These are phyloP conservation scores for Urechis unicinctus DNA, from an alignment of 2,888 invertebrate genomes.

Conservation along the genomic window DNA sequence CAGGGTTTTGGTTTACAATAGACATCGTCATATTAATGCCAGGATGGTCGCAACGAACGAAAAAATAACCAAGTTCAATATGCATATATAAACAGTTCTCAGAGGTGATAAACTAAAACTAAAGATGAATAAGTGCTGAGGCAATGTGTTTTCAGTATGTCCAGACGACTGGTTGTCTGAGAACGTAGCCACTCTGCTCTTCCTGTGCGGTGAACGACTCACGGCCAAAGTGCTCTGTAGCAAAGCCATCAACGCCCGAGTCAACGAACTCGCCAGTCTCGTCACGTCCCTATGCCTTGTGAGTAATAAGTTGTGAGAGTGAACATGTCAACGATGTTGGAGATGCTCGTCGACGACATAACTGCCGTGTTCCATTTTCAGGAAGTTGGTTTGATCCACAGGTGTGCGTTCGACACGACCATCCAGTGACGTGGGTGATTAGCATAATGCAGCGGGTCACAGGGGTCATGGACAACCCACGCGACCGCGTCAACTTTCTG, in stretches of 20 bases:
- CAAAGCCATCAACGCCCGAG: slow-evolving; percentile 47
- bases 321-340: neutral
- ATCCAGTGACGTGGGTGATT: slow-evolving; percentile 35
- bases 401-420: slow-evolving; percentile 45
- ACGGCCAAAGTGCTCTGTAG: slow-evolving; percentile 42
- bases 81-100: no score
- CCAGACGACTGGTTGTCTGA: slow-evolving; percentile 49
- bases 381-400: slow-evolving; percentile 15
- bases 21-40: no score
- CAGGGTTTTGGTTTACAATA: no score
- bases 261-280: slow-evolving; percentile 39
- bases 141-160: slow-evolving; percentile 24
- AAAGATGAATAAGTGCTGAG: no score
- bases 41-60: no score
- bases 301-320: slow-evolving; percentile 12
- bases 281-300: slow-evolving; percentile 46
- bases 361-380: neutral
- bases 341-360: no score
- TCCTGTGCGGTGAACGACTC: slow-evolving; percentile 42
- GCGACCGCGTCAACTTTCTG: slow-evolving; percentile 35
- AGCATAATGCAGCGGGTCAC: slow-evolving; percentile 30
- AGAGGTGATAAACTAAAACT: no score
- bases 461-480: slow-evolving; percentile 33
- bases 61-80: no score
- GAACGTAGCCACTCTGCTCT: slow-evolving; percentile 42